Evolutionary conservation across 2,113 vertebrate genomes (phyloP).

Genomic region (Nothobranchius kuhntae): DNA sequence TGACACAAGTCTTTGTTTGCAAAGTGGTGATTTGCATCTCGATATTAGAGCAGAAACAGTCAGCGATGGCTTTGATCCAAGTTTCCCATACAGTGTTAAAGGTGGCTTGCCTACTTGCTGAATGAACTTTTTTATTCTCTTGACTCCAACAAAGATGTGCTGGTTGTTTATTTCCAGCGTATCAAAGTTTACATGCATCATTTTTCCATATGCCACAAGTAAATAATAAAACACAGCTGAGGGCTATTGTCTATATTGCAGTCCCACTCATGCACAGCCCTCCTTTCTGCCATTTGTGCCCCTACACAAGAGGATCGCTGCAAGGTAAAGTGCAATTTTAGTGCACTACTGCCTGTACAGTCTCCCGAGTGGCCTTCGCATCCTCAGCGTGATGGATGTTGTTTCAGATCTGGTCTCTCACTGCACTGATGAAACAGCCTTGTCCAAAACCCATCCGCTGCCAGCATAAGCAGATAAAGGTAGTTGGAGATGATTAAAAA

Average conservation of each 20-base stretch:
- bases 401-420: slow-evolving; percentile 52
- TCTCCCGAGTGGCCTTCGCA: slow-evolving; percentile 50
- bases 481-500: slow-evolving; percentile 68
- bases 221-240: slow-evolving; percentile 53
- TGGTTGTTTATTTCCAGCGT: neutral
- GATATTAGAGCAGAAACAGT: neutral
- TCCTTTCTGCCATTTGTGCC: slow-evolving; percentile 21
- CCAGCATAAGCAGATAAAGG: slow-evolving; percentile 61
- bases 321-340: slow-evolving; percentile 55
- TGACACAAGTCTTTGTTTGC: slow-evolving; percentile 3
- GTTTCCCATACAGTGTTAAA: slow-evolving; percentile 14
- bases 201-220: slow-evolving; percentile 25
- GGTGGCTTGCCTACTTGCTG: slow-evolving; percentile 5
- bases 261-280: slow-evolving; percentile 11
- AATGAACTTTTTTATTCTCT: slow-evolving; percentile 23
- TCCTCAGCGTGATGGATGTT: slow-evolving; percentile 67
- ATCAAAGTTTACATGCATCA: neutral
- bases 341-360: slow-evolving; percentile 30
- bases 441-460: slow-evolving; percentile 57
- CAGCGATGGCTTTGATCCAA: neutral
- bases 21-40: slow-evolving; percentile 33
- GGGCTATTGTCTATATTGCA: slow-evolving; percentile 41
- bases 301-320: slow-evolving; percentile 37
- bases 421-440: slow-evolving; percentile 55
- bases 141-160: slow-evolving; percentile 2